Evolutionary conservation across 2,888 invertebrate genomes (phyloP).

Genomic region (Platypus cylindrus): DNA sequence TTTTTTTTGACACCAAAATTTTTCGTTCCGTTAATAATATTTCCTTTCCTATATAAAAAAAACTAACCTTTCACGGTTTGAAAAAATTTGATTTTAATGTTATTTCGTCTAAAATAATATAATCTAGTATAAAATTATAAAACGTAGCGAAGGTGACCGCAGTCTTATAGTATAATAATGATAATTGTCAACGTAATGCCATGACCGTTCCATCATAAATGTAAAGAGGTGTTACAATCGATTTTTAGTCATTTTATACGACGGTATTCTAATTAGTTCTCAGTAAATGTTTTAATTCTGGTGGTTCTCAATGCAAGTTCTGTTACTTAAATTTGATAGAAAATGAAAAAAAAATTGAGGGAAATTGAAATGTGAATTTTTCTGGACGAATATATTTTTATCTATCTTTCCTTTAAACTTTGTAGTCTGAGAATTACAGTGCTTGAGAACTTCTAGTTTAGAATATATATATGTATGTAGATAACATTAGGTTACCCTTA

Average conservation of each 20-base stretch:
- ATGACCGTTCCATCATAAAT: conserved; percentile 23
- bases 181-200: conserved; percentile 13
- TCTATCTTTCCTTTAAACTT: too few species aligned
- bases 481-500: conserved; percentile 32
- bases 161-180: conserved; percentile 24
- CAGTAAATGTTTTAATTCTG: too few species aligned
- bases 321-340: too few species aligned
- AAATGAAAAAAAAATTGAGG: too few species aligned
- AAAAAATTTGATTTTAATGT: conserved; percentile 26
- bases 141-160: conserved; percentile 29
- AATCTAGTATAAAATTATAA: conserved; percentile 26
- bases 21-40: conserved; percentile 8
- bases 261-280: conserved; percentile 26
- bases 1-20: conserved; percentile 7
- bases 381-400: too few species aligned
- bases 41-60: conserved; percentile 7
- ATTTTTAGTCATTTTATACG: conserved; percentile 28
- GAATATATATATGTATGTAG: conserved; percentile 36
- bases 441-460: too few species aligned
- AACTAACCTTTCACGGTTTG: conserved; percentile 12
- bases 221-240: conserved; percentile 19
- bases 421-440: too few species aligned
- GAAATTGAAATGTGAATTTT: too few species aligned
- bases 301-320: too few species aligned
- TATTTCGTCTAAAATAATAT: conserved; percentile 32